A percentile compares a stretch with the other conserved stretches of the same genome.
Evolutionary conservation across 2,797 vertebrate species (phyloP).

Genomic region (Sebastes trivittatus): DNA sequence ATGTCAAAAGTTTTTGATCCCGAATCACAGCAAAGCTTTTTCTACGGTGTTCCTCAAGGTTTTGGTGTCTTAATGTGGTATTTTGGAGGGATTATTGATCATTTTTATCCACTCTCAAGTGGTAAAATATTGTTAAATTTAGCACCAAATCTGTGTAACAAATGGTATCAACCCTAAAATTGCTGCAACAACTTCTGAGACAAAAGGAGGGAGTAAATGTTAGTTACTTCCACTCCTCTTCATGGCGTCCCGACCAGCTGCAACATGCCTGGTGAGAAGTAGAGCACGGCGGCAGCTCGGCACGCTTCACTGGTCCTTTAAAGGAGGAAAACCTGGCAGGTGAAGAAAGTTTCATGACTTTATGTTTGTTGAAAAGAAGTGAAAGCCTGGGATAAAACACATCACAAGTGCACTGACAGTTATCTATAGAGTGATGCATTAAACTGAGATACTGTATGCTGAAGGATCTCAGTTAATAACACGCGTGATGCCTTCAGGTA

Average conservation of each 20-base stretch:
- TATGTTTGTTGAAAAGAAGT: background rate
- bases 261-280: conserved; percentile 18
- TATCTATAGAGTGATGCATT: background rate
- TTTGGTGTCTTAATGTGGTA: too few species aligned
- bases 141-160: too few species aligned
- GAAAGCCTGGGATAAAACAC: background rate
- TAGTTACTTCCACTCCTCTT: background rate
- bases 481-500: conserved; percentile 11
- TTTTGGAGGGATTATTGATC: too few species aligned
- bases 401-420: background rate
- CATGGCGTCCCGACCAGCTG: background rate
- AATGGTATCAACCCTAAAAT: too few species aligned
- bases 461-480: background rate
- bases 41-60: too few species aligned
- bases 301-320: conserved; percentile 28
- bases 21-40: rapidly evolving
- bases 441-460: background rate
- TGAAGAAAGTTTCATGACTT: background rate
- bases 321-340: conserved; percentile 26
- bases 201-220: background rate
- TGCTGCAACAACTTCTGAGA: too few species aligned
- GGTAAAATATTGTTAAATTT: too few species aligned
- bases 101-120: too few species aligned
- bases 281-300: background rate
- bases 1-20: too few species aligned